Percentiles rank a stretch among this genome's conserved stretches.
phyloP scores from a whole-genome alignment of 1,140 invertebrate species.

The Drosophila pandora region DNA sequence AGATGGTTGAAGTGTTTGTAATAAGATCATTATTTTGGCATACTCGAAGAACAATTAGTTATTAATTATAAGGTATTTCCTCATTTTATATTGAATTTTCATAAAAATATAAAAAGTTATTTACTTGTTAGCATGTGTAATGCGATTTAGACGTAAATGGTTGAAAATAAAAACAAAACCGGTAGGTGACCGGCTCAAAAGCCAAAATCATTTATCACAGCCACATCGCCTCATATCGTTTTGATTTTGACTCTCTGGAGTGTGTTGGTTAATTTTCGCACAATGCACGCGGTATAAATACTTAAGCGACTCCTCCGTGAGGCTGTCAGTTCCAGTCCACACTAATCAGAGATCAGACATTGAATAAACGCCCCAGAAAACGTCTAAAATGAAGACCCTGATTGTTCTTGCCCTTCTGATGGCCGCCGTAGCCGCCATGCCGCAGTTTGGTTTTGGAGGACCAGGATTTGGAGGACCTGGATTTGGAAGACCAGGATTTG shows the following conservation, averaged over 20 bases:
- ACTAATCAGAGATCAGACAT: slow-evolving; percentile 26
- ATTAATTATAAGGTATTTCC: too few species aligned
- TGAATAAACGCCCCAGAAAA: background rate
- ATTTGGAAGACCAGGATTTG: slow-evolving; percentile 39
- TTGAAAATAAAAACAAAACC: slow-evolving; percentile 54
- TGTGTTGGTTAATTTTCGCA: slow-evolving; percentile 15
- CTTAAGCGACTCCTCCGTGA: slow-evolving; percentile 17
- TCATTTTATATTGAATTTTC: too few species aligned
- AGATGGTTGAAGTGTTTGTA: too few species aligned
- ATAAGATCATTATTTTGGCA: too few species aligned
- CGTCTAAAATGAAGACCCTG: slow-evolving; percentile 58
- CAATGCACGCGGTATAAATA: slow-evolving; percentile 57
- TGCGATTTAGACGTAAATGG: slow-evolving; percentile 53
- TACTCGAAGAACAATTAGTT: too few species aligned
- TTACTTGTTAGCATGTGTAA: slow-evolving; percentile 45
- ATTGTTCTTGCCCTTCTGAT: slow-evolving; percentile 57
- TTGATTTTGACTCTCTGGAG: slow-evolving; percentile 13
- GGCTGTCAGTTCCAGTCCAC: slow-evolving; percentile 56
- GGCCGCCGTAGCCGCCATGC: slow-evolving; percentile 44
- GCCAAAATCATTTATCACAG: slow-evolving; percentile 46
- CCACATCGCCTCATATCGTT: slow-evolving; percentile 2
- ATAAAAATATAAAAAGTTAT: background rate
- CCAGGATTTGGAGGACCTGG: slow-evolving; percentile 43
- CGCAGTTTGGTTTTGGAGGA: slow-evolving; percentile 42
- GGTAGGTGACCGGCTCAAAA: slow-evolving; percentile 35